Evolutionary conservation across 2,888 invertebrate genomes (phyloP).

Genomic region (Sphecodes monilicornis): DNA sequence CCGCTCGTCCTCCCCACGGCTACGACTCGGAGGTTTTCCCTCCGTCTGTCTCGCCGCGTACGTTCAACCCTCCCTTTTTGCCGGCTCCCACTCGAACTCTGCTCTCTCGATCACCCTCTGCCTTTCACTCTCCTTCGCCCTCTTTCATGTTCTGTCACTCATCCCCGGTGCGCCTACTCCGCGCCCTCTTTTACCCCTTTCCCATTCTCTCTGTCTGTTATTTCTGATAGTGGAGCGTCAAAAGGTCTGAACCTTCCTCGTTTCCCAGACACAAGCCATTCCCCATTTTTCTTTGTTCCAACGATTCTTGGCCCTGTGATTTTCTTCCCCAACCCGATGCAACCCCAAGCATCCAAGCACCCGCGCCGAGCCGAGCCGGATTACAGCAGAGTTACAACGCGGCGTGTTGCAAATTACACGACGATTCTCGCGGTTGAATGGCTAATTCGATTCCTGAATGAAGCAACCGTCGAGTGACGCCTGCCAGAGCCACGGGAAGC

Average conservation of each 20-base stretch:
- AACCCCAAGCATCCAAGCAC: background rate
- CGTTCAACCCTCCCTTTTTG: conserved; percentile 38
- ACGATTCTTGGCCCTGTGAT: conserved; percentile 40
- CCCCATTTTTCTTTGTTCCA: conserved; percentile 37
- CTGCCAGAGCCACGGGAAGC: conserved; percentile 50
- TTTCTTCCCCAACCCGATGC: conserved; percentile 19
- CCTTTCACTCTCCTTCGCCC: conserved; percentile 31
- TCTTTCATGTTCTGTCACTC: conserved; percentile 25
- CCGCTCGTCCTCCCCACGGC: background rate
- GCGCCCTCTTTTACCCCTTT: conserved; percentile 4
- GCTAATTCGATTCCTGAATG: conserved; percentile 60
- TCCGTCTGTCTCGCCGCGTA: conserved; percentile 23
- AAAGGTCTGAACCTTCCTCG: conserved; percentile 46
- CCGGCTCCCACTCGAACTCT: conserved; percentile 52
- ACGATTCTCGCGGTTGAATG: conserved; percentile 29
- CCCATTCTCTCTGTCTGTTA: conserved; percentile 14
- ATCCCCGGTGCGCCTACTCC: background rate
- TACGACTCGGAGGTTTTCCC: conserved; percentile 1
- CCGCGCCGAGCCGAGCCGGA: background rate
- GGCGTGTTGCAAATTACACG: conserved; percentile 41
- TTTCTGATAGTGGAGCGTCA: conserved; percentile 33
- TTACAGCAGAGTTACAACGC: background rate
- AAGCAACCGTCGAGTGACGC: conserved; percentile 24
- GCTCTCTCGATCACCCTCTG: conserved; percentile 54
- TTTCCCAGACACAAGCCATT: conserved; percentile 38